phyloP scores from a whole-genome alignment of 2,113 vertebrate genomes.

The Micronycteris hirsuta region DNA sequence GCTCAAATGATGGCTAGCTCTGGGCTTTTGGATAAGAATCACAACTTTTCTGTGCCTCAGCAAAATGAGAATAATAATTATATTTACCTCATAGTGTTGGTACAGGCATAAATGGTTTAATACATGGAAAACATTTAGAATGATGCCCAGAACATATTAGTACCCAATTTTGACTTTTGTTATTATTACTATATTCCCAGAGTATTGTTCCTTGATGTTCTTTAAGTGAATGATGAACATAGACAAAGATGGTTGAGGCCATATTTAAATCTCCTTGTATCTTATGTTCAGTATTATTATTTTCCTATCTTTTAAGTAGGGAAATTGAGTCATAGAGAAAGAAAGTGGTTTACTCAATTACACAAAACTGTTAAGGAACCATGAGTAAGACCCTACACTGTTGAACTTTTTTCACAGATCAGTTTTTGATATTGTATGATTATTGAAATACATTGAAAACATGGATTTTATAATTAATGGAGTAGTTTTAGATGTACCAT shows the following conservation, averaged over 20 bases:
- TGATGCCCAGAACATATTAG: neutral
- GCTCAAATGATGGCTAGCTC: neutral
- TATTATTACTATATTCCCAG: neutral
- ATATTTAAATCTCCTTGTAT: neutral
- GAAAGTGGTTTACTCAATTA: neutral
- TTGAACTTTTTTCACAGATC: neutral
- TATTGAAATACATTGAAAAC: neutral
- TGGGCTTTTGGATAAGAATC: neutral
- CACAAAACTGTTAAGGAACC: neutral
- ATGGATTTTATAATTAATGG: neutral
- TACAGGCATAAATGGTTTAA: neutral
- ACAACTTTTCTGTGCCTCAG: slow-evolving; percentile 25
- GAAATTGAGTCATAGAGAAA: neutral
- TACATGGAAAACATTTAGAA: slow-evolving; percentile 10
- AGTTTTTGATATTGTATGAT: neutral
- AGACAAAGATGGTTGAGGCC: neutral
- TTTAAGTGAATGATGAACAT: neutral
- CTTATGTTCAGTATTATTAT: neutral
- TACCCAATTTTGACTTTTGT: neutral
- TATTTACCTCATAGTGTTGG: neutral
- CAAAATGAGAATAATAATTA: slow-evolving; percentile 14
- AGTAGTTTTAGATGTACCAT: neutral
- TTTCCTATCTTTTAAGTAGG: neutral
- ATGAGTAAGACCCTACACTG: neutral
- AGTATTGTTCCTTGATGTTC: neutral